phyloP scores from a whole-genome alignment of 2,888 invertebrate species.

The Synergus laeviventris region DNA sequence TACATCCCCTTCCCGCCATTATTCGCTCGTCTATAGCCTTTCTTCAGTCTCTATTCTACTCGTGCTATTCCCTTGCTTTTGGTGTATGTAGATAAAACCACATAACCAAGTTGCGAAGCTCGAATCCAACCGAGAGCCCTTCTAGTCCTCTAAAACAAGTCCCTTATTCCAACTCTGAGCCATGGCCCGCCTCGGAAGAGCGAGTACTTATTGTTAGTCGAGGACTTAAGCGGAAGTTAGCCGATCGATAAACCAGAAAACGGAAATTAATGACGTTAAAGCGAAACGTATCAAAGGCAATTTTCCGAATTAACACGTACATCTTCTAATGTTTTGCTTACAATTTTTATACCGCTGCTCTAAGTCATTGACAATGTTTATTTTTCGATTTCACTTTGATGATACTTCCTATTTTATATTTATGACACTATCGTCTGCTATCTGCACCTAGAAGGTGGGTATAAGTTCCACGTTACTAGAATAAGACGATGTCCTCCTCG shows the following conservation, averaged over 20 bases:
- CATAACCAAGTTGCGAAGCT: conserved; percentile 63
- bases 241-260: conserved; percentile 57
- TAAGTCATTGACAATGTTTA: too few relatives aligned
- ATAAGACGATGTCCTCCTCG: neutral
- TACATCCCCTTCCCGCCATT: conserved; percentile 41
- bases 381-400: neutral
- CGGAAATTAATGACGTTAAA: conserved; percentile 62
- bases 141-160: conserved; percentile 47
- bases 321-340: too few relatives aligned
- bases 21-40: conserved; percentile 34
- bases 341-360: too few relatives aligned
- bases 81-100: conserved; percentile 59
- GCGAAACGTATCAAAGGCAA: conserved; percentile 43
- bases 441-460: neutral
- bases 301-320: neutral
- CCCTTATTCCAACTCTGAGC: conserved; percentile 62
- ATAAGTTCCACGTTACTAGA: neutral
- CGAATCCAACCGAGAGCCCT: conserved; percentile 49
- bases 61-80: conserved; percentile 49
- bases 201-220: conserved; percentile 57
- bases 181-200: conserved; percentile 56
- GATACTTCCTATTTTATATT: neutral
- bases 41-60: conserved; percentile 45
- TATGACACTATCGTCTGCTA: neutral
- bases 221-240: conserved; percentile 58